phyloP scores from a whole-genome alignment of 2,113 vertebrate genomes.

The Ctenomys sociabilis region DNA sequence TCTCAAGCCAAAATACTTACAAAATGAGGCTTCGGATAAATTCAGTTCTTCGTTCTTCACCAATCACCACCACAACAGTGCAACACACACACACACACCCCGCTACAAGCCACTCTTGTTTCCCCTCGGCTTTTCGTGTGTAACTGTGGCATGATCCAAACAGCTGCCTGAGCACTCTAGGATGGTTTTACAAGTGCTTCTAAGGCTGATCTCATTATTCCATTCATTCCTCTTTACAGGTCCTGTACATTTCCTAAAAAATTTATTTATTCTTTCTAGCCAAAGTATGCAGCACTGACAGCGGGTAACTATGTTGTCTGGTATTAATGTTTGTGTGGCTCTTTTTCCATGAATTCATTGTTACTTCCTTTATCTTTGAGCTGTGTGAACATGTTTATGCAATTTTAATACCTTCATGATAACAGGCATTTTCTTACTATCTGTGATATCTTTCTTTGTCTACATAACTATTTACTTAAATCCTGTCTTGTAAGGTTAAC shows the following conservation, averaged over 20 bases:
- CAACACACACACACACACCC: no score
- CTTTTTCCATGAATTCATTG: background rate
- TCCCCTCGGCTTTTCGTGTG: background rate
- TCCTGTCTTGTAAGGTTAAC: background rate
- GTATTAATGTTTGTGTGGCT: background rate
- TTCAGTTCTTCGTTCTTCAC: background rate
- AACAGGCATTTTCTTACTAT: background rate
- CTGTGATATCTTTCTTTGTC: background rate
- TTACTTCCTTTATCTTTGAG: background rate
- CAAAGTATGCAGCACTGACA: background rate
- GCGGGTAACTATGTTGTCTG: background rate
- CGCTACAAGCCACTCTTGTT: background rate
- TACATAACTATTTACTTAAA: background rate
- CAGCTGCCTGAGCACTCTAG: background rate
- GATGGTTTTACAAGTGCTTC: background rate
- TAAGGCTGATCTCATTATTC: background rate
- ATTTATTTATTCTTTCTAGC: background rate
- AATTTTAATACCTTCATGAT: background rate
- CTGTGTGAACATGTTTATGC: background rate
- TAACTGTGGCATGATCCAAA: background rate
- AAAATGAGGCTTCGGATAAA: background rate
- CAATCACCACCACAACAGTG: background rate
- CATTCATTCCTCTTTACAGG: background rate
- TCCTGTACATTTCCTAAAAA: background rate
- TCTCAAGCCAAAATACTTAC: background rate